phyloP scores from a whole-genome alignment of 1,140 invertebrate genomes.

The Schlechtendalia chinensis region DNA sequence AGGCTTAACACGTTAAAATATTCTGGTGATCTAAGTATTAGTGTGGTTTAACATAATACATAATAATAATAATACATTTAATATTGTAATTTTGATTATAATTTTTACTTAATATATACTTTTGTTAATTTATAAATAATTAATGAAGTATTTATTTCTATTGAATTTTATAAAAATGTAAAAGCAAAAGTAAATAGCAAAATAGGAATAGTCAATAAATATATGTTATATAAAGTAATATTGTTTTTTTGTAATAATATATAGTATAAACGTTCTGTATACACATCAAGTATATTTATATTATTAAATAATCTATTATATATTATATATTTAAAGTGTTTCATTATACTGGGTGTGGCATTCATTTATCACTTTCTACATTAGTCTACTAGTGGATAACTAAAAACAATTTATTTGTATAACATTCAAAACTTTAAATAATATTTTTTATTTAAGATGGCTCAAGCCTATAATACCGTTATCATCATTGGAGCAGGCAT shows the following conservation, averaged over 20 bases:
- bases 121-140: no score
- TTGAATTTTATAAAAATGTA: no score
- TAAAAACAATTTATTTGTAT: not conserved
- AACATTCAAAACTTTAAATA: not conserved
- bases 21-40: no score
- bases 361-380: not conserved
- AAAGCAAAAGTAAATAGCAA: no score
- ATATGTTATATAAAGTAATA: not conserved
- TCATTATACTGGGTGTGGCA: conserved; percentile 9
- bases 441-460: conserved; percentile 7
- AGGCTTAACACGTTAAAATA: no score
- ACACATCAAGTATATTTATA: not conserved
- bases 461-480: conserved; percentile 45
- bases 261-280: conserved; percentile 27
- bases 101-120: no score
- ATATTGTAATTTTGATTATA: no score
- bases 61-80: no score
- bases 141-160: no score
- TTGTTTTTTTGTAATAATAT: not conserved
- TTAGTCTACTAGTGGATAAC: not conserved
- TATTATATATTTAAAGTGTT: not conserved
- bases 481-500: conserved; percentile 64
- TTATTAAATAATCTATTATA: conserved; percentile 10
- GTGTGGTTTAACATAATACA: no score
- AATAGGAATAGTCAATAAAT: not conserved